Evolutionary conservation across 1,140 invertebrate species (phyloP).

Genomic region (Acromyrmex echinatior): DNA sequence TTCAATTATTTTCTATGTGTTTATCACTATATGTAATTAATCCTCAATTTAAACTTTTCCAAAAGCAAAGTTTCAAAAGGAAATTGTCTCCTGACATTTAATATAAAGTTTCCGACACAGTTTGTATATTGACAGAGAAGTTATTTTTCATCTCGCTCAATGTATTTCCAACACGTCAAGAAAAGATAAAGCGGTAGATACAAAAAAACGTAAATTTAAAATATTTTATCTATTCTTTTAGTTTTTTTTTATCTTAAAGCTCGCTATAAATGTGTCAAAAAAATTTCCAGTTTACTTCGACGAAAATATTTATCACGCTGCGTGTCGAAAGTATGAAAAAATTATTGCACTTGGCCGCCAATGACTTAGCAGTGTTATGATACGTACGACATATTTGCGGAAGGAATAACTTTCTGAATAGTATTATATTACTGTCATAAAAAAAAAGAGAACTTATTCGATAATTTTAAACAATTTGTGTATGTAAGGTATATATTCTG

Average conservation of each 20-base stretch:
- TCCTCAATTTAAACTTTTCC: background rate
- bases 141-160: conserved; percentile 18
- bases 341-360: background rate
- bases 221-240: background rate
- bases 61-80: background rate
- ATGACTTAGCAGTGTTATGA: conserved; percentile 40
- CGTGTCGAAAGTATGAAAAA: conserved; percentile 23
- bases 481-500: background rate
- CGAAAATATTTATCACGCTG: background rate
- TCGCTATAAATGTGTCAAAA: background rate
- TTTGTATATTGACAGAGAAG: background rate
- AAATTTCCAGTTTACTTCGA: background rate
- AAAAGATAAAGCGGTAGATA: background rate
- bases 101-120: background rate
- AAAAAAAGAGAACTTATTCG: background rate
- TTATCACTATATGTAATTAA: conserved; percentile 7
- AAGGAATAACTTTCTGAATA: conserved; percentile 26
- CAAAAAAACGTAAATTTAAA: background rate
- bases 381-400: background rate
- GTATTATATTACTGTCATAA: background rate
- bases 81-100: background rate
- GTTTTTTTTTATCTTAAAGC: background rate
- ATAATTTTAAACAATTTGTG: background rate
- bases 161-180: background rate
- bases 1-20: background rate